phyloP scores from a whole-genome alignment of 2,797 vertebrate genomes.

The Micropoecilia bifurca region DNA sequence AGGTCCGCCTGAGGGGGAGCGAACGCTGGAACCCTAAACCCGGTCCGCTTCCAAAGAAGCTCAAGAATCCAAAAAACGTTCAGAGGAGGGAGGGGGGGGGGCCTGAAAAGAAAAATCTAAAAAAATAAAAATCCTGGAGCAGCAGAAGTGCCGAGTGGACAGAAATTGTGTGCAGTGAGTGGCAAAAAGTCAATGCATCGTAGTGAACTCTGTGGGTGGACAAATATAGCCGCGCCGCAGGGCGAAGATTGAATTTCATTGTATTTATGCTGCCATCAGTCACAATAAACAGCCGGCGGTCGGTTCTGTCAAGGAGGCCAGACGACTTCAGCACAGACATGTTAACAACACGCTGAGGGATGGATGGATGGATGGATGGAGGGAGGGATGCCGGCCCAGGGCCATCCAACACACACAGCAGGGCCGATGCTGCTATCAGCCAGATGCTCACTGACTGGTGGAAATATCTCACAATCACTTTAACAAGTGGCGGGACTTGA shows the following conservation, averaged over 20 bases:
- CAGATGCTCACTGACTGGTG: background rate
- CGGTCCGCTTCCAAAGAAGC: conserved; percentile 52
- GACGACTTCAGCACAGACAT: conserved; percentile 7
- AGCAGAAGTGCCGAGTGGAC: conserved; percentile 64
- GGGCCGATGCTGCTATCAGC: background rate
- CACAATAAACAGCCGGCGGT: conserved; percentile 47
- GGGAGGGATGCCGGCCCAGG: background rate
- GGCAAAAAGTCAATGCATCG: conserved; percentile 58
- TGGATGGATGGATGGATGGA: conserved; percentile 6
- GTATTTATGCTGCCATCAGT: conserved; percentile 58
- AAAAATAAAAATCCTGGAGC: conserved; percentile 43
- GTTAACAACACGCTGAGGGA: conserved; percentile 22
- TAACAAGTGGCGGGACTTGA: background rate
- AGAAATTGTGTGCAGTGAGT: conserved; percentile 44
- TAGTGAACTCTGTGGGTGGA: conserved; percentile 46
- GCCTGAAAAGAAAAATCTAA: conserved; percentile 3
- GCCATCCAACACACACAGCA: conserved; percentile 5
- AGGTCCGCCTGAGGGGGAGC: conserved; percentile 38
- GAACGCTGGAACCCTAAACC: conserved; percentile 59
- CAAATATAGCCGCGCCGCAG: conserved; percentile 55
- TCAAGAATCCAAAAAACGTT: conserved; percentile 72
- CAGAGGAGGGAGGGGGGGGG: conserved; percentile 51
- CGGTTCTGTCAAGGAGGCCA: conserved; percentile 32
- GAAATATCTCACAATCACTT: background rate
- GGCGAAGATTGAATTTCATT: conserved; percentile 52